Evolutionary conservation across 2,113 vertebrate genomes (phyloP).

Genomic region (Dolichotis patagonum): DNA sequence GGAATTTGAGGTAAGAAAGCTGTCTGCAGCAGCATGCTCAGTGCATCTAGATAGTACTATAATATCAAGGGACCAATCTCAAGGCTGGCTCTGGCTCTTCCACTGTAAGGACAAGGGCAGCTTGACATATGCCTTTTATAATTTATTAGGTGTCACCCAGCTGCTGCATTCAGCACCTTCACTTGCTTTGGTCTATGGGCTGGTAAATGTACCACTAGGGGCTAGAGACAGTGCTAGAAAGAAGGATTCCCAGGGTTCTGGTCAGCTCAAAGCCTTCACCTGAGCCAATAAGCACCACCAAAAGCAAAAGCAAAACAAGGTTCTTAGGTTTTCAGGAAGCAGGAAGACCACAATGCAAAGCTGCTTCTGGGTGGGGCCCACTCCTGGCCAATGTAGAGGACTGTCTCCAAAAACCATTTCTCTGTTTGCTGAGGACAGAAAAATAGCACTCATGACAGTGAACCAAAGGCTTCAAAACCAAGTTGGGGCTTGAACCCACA

Average conservation of each 20-base stretch:
- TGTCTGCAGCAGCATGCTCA: not conserved
- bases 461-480: not conserved
- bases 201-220: not conserved
- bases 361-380: not conserved
- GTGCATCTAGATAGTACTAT: accelerated
- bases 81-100: not conserved
- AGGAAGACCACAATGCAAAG: not conserved
- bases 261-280: not conserved
- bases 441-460: not conserved
- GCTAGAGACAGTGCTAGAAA: not conserved
- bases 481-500: not conserved
- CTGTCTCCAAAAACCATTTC: not conserved
- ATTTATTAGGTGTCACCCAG: not conserved
- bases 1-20: not conserved
- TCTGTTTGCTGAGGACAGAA: not conserved
- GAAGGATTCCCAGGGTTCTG: no score
- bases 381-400: not conserved
- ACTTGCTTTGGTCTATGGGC: not conserved
- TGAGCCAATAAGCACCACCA: not conserved
- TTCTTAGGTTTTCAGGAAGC: not conserved
- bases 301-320: not conserved
- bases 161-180: no score
- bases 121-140: accelerated
- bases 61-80: not conserved
- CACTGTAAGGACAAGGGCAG: accelerated